phyloP scores from a whole-genome alignment of 2,888 invertebrate genomes.

The Lycocerus yunnanus region DNA sequence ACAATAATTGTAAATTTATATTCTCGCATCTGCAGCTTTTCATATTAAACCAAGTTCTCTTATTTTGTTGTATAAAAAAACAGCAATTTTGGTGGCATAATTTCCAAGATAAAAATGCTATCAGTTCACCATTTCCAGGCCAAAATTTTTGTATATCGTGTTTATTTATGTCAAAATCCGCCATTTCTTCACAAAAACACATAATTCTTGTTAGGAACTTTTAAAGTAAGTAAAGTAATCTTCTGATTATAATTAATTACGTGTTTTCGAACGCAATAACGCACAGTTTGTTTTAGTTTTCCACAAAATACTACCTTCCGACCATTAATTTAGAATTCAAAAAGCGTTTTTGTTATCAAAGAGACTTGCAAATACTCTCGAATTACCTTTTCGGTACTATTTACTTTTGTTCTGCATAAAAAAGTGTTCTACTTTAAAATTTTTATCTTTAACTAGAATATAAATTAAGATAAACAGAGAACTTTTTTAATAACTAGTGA shows the following conservation, averaged over 20 bases:
- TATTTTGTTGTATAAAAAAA: neutral
- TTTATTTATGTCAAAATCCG: neutral
- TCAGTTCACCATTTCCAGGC: neutral
- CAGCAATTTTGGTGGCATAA: neutral
- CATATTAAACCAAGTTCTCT: neutral
- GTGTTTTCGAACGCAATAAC: neutral
- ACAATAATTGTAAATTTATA: no score
- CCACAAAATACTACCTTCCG: neutral
- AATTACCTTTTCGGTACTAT: neutral
- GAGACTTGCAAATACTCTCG: neutral
- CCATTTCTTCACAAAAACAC: neutral
- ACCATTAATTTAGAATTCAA: neutral
- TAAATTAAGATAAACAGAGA: neutral
- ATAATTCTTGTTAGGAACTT: neutral
- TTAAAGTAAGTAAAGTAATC: neutral
- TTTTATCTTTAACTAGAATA: neutral
- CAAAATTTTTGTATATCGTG: neutral
- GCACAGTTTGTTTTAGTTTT: neutral
- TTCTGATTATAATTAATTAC: neutral
- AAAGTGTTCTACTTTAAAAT: neutral
- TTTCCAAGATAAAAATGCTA: neutral
- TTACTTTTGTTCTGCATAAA: neutral
- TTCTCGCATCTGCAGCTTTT: neutral
- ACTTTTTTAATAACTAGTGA: neutral
- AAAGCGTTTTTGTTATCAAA: neutral